Evolutionary conservation across 92 coral and sea anemone species (phyloP).

Genomic region (Epizoanthus stellaris): DNA sequence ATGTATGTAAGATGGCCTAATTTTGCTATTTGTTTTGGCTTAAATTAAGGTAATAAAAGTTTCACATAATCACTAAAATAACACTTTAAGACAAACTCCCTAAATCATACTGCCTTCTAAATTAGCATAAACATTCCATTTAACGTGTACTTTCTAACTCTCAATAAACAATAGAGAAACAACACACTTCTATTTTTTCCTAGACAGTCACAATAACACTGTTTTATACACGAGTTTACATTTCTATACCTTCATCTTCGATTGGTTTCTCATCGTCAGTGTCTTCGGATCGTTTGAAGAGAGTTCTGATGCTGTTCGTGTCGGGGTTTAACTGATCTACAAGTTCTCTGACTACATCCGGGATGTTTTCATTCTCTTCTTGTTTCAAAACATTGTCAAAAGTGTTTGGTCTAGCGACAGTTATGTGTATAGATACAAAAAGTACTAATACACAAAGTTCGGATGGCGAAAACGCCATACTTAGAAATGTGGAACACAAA

Average conservation of each 20-base stretch:
- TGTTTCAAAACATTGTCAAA: not conserved
- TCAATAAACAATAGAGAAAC: not conserved
- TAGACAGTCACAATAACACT: not conserved
- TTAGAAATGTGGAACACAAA: not conserved
- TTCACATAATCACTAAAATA: no score
- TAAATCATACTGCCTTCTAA: no score
- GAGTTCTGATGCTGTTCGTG: slow-evolving; percentile 1
- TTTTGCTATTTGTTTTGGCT: no score
- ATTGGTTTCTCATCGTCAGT: not conserved
- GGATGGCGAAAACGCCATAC: slow-evolving; percentile 5
- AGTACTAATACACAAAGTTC: slow-evolving; percentile 2
- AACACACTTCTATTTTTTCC: not conserved
- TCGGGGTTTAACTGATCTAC: slow-evolving; percentile 2
- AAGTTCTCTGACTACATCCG: not conserved
- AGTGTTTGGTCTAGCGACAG: slow-evolving; percentile 25
- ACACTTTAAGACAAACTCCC: no score
- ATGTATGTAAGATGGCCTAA: no score
- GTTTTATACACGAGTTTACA: not conserved
- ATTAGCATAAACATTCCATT: no score
- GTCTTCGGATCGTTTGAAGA: slow-evolving; percentile 40
- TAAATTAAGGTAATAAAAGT: no score
- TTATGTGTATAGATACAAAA: slow-evolving; percentile 18
- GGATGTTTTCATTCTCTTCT: not conserved
- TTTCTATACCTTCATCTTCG: slow-evolving; percentile 12
- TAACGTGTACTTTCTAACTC: no score